A percentile compares a stretch with the other conserved stretches of the same genome.
Evolutionary conservation across 2,888 invertebrate genomes (phyloP).

Genomic region (Antheraea assamensis): DNA sequence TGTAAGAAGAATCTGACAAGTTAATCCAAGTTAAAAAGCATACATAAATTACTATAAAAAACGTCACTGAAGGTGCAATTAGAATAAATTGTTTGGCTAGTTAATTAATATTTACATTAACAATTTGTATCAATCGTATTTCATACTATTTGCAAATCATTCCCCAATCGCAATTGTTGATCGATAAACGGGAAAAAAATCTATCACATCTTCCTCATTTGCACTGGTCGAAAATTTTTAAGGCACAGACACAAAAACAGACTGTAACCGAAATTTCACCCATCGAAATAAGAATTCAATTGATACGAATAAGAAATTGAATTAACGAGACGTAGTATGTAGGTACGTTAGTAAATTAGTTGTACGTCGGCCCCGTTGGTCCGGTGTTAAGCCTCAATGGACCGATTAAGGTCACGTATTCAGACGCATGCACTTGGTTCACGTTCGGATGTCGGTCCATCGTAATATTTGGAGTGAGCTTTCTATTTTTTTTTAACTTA

Average conservation of each 20-base stretch:
- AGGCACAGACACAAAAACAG: background rate
- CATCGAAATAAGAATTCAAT: conserved; percentile 49
- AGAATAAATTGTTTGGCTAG: no score
- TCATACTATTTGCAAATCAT: background rate
- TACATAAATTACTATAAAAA: background rate
- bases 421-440: background rate
- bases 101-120: background rate
- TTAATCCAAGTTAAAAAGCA: background rate
- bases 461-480: conserved; percentile 10
- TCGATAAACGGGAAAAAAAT: background rate
- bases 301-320: conserved; percentile 50
- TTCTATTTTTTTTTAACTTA: conserved; percentile 7
- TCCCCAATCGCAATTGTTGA: background rate
- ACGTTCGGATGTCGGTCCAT: background rate
- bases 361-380: background rate
- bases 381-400: conserved; percentile 1
- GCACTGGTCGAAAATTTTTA: background rate
- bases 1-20: no score
- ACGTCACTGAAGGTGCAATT: no score
- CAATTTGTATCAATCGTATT: background rate
- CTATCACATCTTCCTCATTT: background rate
- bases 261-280: conserved; percentile 36
- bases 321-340: conserved; percentile 55
- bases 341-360: conserved; percentile 14
- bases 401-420: conserved; percentile 5